Percentiles rank a stretch among this genome's conserved stretches.
phyloP scores from a whole-genome alignment of 2,797 vertebrate species.

The Holocentrus rufus region DNA sequence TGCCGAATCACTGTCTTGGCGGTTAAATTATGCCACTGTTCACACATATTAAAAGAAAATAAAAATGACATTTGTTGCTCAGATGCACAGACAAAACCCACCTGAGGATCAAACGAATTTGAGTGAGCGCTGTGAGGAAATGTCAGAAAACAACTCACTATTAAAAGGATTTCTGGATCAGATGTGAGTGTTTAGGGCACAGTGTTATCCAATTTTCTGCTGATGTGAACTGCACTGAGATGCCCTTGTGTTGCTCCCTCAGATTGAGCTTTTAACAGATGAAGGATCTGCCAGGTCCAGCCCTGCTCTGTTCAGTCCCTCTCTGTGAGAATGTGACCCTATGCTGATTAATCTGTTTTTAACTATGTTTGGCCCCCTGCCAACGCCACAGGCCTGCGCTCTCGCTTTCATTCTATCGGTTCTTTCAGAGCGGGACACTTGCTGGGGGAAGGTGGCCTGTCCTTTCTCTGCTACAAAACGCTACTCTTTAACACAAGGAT shows the following conservation, averaged over 20 bases:
- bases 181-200: not conserved
- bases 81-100: too few relatives aligned
- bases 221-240: slow-evolving; percentile 12
- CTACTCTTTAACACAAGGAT: slow-evolving; percentile 47
- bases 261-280: slow-evolving; percentile 46
- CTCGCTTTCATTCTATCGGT: slow-evolving; percentile 65
- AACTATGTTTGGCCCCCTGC: slow-evolving; percentile 75
- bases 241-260: slow-evolving; percentile 25
- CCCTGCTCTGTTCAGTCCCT: slow-evolving; percentile 59
- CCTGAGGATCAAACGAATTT: too few relatives aligned
- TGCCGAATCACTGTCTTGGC: too few relatives aligned
- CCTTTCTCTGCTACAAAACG: slow-evolving; percentile 41
- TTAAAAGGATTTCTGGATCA: not conserved
- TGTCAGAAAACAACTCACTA: not conserved
- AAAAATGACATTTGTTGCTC: too few relatives aligned
- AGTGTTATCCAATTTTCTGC: slow-evolving; percentile 15
- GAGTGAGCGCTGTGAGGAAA: not conserved
- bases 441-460: slow-evolving; percentile 46
- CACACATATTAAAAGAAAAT: too few relatives aligned
- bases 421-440: slow-evolving; percentile 69
- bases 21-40: too few relatives aligned
- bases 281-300: slow-evolving; percentile 43
- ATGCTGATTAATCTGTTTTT: slow-evolving; percentile 84
- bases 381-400: slow-evolving; percentile 71
- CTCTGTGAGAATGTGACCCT: slow-evolving; percentile 77